Percentiles rank a stretch among this genome's conserved stretches.
Evolutionary conservation across 1,140 invertebrate species (phyloP).

Genomic region (Sinonovacula constricta): DNA sequence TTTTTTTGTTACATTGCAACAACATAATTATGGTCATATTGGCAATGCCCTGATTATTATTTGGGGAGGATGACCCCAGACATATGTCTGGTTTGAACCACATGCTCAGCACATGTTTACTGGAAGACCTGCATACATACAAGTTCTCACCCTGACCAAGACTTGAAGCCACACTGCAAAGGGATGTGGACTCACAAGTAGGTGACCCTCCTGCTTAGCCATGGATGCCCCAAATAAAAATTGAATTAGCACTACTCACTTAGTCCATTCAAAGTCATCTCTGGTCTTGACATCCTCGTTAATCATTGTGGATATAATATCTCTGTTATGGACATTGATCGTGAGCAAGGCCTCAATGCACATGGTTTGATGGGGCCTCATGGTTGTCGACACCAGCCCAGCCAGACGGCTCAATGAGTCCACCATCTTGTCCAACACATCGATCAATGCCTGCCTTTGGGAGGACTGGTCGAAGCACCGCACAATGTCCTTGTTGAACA

Average conservation of each 20-base stretch:
- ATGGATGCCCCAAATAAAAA: too few species aligned
- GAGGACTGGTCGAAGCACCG: constrained; percentile 65
- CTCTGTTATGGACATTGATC: constrained; percentile 91
- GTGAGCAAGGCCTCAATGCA: constrained; percentile 89
- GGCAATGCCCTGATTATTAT: too few species aligned
- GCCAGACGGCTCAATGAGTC: constrained; percentile 69
- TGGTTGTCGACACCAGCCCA: constrained; percentile 68
- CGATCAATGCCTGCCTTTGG: constrained; percentile 54
- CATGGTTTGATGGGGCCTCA: constrained; percentile 70
- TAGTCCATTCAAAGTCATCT: constrained; percentile 79
- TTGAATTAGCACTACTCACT: constrained; percentile 54
- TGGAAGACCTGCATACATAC: too few species aligned
- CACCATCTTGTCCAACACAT: constrained; percentile 67
- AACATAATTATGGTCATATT: too few species aligned
- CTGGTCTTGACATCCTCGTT: constrained; percentile 78
- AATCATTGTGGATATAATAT: constrained; percentile 86
- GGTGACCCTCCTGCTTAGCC: too few species aligned
- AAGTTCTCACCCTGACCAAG: too few species aligned
- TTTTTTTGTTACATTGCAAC: too few species aligned
- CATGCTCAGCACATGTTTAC: too few species aligned
- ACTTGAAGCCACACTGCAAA: too few species aligned
- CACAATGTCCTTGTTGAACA: constrained; percentile 76
- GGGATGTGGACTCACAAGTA: too few species aligned
- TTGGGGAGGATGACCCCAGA: too few species aligned
- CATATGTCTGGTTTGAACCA: too few species aligned